Evolutionary conservation across 2,113 vertebrate genomes (phyloP).

Genomic region (Pyxicephalus adspersus): DNA sequence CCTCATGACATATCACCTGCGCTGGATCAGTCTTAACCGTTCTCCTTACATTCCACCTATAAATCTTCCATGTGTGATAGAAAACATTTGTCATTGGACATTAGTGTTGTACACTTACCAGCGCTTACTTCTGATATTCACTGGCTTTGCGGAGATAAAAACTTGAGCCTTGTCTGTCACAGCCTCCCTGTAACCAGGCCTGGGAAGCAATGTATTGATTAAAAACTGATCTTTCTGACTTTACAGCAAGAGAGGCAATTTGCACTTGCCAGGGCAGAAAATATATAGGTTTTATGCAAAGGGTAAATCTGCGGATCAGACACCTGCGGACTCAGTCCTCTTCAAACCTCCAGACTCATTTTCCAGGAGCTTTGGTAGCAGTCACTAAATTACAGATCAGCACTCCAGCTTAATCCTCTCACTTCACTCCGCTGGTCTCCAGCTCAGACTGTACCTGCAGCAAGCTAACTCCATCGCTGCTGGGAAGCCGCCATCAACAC

Average conservation of each 20-base stretch:
- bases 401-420: slow-evolving; percentile 55
- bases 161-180: background rate
- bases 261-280: slow-evolving; percentile 50
- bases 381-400: slow-evolving; percentile 52
- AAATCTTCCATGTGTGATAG: slow-evolving; percentile 8
- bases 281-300: slow-evolving; percentile 55
- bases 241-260: slow-evolving; percentile 43
- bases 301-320: slow-evolving; percentile 45
- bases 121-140: slow-evolving; percentile 4
- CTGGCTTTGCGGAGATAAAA: slow-evolving; percentile 23
- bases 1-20: background rate
- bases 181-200: background rate
- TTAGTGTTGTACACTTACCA: slow-evolving; percentile 3
- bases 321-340: slow-evolving; percentile 49
- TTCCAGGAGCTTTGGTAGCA: slow-evolving; percentile 45
- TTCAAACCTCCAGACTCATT: slow-evolving; percentile 53
- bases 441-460: slow-evolving; percentile 45
- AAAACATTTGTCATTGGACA: slow-evolving; percentile 23
- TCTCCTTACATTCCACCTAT: slow-evolving; percentile 9
- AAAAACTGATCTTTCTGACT: slow-evolving; percentile 44
- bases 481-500: background rate
- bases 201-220: slow-evolving; percentile 47
- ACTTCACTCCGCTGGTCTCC: slow-evolving; percentile 71
- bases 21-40: slow-evolving; percentile 9
- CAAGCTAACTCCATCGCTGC: slow-evolving; percentile 5